Conservation (phyloP, 2,888 invertebrate genomes). For the Lycocerus yunnanus region DNA sequence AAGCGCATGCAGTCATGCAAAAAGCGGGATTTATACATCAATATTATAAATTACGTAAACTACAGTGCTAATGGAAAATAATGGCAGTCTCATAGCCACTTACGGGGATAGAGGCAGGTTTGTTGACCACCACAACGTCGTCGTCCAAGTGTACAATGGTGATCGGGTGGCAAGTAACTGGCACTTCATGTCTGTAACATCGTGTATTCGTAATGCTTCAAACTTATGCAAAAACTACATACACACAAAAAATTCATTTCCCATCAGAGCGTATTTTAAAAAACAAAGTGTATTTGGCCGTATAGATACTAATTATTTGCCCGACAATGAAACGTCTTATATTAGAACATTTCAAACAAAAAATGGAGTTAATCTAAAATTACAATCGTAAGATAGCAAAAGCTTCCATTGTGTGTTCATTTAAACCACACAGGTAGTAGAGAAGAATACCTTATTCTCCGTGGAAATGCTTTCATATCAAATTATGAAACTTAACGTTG, state of each 20-base stretch:
- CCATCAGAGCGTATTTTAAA: neutral
- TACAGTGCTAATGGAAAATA: constrained; percentile 25
- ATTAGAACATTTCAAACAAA: neutral
- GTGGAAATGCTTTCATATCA: neutral
- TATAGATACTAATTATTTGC: neutral
- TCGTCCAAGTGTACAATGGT: constrained; percentile 97
- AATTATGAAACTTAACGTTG: neutral
- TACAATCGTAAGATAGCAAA: neutral
- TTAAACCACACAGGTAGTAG: neutral
- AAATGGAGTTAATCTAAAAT: neutral
- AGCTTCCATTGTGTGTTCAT: neutral
- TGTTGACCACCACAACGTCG: constrained; percentile 99
- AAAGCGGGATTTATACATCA: neutral
- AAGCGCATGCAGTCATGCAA: neutral
- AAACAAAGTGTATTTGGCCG: neutral
- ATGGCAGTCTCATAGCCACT: constrained; percentile 88
- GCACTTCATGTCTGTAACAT: constrained; percentile 96
- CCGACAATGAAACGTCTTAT: neutral
- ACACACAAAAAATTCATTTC: constrained; percentile 1
- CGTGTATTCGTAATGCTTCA: constrained; percentile 29
- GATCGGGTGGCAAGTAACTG: constrained; percentile 95
- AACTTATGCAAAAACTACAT: neutral
- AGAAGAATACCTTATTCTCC: neutral
- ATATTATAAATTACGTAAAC: neutral
- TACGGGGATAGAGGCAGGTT: constrained; percentile 99